phyloP scores from a whole-genome alignment of 2,797 vertebrate species.

The Buceros bicornis region DNA sequence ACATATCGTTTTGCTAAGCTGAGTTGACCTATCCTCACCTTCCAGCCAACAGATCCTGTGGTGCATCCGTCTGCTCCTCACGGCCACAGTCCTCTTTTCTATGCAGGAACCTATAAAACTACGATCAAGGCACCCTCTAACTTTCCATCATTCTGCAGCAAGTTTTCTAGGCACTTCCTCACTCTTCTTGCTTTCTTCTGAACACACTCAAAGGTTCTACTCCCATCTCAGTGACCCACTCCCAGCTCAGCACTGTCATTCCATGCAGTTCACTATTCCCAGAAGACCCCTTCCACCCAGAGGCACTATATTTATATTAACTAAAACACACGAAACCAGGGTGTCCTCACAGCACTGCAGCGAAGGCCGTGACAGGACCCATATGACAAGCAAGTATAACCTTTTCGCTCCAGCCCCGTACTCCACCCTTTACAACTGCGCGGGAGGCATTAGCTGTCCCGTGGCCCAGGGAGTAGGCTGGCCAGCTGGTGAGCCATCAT shows the following conservation, averaged over 20 bases:
- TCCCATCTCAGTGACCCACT: no score
- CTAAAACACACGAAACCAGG: neutral
- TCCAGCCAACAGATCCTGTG: neutral
- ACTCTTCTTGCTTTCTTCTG: neutral
- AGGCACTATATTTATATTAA: no score
- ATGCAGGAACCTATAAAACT: accelerated
- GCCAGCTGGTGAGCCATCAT: neutral
- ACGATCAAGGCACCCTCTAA: neutral
- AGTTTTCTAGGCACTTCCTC: neutral
- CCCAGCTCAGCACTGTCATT: no score
- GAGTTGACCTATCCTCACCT: neutral
- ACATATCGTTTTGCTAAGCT: neutral
- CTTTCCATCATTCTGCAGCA: neutral
- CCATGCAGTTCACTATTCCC: no score
- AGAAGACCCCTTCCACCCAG: no score
- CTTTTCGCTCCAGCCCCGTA: accelerated
- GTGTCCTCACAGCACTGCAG: neutral
- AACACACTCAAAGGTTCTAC: neutral
- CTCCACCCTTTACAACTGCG: accelerated
- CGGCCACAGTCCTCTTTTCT: neutral
- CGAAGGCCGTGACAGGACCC: neutral
- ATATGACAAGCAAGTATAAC: accelerated
- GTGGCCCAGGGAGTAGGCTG: neutral
- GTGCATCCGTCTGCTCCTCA: neutral
- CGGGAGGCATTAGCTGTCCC: accelerated